These are phyloP conservation scores for Cabera pusaria DNA, from an alignment of 2,888 invertebrate genomes.

Conservation along the genomic window DNA sequence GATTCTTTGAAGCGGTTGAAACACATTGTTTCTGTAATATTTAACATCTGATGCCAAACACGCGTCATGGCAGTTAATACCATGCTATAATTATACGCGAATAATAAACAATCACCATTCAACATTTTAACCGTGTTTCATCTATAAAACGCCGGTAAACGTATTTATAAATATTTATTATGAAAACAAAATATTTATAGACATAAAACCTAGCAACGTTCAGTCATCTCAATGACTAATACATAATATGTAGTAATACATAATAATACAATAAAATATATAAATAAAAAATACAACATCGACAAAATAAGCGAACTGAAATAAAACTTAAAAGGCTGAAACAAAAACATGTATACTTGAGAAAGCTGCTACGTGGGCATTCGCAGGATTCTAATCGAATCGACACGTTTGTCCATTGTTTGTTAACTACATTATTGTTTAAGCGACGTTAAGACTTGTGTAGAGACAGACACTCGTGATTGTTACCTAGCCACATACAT, in stretches of 20 bases:
- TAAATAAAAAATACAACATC: conserved; percentile 15
- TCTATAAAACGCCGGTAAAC: conserved; percentile 7
- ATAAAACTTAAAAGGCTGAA: conserved; percentile 18
- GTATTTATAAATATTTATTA: no score
- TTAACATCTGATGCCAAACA: conserved; percentile 8
- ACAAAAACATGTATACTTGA: conserved; percentile 31
- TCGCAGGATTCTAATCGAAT: conserved; percentile 32
- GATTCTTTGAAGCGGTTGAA: conserved; percentile 1
- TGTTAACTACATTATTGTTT: conserved; percentile 37
- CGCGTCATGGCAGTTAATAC: conserved; percentile 13
- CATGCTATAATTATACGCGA: conserved; percentile 14
- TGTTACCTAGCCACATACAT: conserved; percentile 44
- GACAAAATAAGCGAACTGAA: conserved; percentile 18
- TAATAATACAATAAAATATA: conserved; percentile 4
- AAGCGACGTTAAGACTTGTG: conserved; percentile 47
- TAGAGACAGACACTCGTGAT: conserved; percentile 46
- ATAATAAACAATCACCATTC: conserved; percentile 20
- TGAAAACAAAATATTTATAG: no score
- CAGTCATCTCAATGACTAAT: no score
- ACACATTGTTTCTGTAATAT: background rate
- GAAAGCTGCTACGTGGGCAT: conserved; percentile 43
- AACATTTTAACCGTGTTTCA: conserved; percentile 12
- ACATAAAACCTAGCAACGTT: no score
- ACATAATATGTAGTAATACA: conserved; percentile 1
- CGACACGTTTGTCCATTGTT: conserved; percentile 38